Percentiles rank a stretch among this genome's conserved stretches.
Evolutionary conservation across 2,888 invertebrate species (phyloP).

Genomic region (Cephus nigrinus): DNA sequence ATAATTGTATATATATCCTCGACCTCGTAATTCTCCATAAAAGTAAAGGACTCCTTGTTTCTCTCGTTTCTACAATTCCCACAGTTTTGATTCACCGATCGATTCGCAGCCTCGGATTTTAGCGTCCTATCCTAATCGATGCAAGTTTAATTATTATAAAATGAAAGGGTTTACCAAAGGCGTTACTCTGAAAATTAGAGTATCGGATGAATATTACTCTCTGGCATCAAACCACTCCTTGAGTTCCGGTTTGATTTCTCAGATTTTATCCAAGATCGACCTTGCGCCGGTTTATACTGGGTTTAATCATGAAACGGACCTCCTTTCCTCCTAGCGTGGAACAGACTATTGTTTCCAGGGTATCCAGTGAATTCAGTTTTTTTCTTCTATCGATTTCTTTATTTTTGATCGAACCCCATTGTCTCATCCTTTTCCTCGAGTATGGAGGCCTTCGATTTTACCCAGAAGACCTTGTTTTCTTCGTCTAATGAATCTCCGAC

Average conservation of each 20-base stretch:
- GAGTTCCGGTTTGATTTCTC: neutral
- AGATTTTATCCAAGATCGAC: neutral
- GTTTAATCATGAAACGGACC: neutral
- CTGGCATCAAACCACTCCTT: neutral
- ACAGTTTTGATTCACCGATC: neutral
- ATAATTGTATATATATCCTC: neutral
- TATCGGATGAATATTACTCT: neutral
- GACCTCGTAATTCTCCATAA: neutral
- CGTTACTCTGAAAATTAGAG: neutral
- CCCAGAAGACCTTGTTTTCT: neutral
- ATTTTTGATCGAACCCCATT: neutral
- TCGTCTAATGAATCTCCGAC: neutral
- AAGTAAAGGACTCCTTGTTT: neutral
- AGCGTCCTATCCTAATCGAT: neutral
- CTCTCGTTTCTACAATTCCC: neutral
- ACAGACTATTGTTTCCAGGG: neutral
- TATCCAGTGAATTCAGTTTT: neutral
- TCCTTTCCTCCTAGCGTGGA: neutral
- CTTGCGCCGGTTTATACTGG: neutral
- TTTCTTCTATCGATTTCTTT: neutral
- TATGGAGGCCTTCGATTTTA: neutral
- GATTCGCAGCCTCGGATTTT: neutral
- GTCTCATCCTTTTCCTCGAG: neutral
- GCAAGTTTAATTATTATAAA: neutral
- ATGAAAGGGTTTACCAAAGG: neutral